These are phyloP conservation scores for Phaethon lepturus DNA, from an alignment of 2,113 vertebrate species.

Conservation along the genomic window DNA sequence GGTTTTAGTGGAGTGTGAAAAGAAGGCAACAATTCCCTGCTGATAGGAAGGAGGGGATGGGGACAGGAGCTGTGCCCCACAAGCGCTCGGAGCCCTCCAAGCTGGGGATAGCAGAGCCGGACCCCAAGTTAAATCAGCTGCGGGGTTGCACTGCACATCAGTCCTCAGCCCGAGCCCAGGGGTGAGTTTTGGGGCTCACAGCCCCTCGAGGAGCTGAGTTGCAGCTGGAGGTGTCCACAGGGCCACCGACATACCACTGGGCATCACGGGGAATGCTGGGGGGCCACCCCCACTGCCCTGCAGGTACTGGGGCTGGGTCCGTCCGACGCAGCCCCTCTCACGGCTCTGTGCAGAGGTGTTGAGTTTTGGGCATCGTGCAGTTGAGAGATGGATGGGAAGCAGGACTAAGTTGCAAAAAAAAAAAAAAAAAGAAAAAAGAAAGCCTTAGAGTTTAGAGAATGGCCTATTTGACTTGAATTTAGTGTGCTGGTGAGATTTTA, in stretches of 20 bases:
- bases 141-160: background rate
- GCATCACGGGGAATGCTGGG: background rate
- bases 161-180: background rate
- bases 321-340: fast-evolving
- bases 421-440: background rate
- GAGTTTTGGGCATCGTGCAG: fast-evolving
- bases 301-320: background rate
- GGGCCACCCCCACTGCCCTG: background rate
- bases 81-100: background rate
- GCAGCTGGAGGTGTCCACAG: background rate
- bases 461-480: background rate
- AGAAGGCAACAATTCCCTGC: background rate
- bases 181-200: fast-evolving
- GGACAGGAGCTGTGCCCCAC: background rate
- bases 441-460: background rate
- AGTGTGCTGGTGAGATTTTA: background rate
- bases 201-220: background rate
- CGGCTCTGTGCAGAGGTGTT: background rate
- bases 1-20: background rate
- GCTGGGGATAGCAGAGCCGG: background rate
- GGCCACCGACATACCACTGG: fast-evolving
- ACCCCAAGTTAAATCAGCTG: background rate
- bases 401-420: background rate
- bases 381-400: background rate
- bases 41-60: background rate